Evolutionary conservation across 2,797 vertebrate species (phyloP).

Genomic region (Spinus pinus): DNA sequence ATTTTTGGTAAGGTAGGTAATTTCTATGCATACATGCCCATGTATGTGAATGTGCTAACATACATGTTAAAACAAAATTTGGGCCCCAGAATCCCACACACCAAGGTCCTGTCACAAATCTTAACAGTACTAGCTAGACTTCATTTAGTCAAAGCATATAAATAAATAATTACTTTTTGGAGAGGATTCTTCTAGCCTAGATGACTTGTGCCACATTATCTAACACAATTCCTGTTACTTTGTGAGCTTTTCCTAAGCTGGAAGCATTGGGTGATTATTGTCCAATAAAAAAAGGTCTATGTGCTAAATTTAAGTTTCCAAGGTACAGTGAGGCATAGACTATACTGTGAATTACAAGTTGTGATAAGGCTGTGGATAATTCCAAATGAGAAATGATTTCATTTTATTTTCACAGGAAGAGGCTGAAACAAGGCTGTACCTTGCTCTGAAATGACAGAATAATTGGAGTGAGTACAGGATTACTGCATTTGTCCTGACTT

Average conservation of each 20-base stretch:
- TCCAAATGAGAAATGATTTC: not conserved
- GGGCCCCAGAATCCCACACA: too few species aligned
- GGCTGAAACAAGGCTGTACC: not conserved
- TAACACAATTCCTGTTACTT: not conserved
- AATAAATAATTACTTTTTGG: not conserved
- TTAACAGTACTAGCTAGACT: too few species aligned
- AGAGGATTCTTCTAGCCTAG: not conserved
- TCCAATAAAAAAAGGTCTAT: not conserved
- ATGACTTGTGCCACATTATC: not conserved
- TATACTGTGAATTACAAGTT: not conserved
- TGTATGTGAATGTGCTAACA: not conserved
- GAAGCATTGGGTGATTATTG: not conserved
- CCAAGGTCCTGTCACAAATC: not conserved
- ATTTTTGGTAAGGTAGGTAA: not conserved
- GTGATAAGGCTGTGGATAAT: not conserved
- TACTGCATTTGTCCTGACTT: not conserved
- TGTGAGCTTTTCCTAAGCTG: not conserved
- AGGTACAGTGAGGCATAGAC: not conserved
- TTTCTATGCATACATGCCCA: not conserved
- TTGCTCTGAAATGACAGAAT: not conserved
- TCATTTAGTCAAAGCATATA: not conserved
- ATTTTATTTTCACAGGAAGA: not conserved
- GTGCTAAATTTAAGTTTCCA: not conserved
- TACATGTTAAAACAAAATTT: not conserved
- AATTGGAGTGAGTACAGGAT: not conserved